Conservation (phyloP, 2,797 vertebrate genomes). For the Telmatherina bonti region DNA sequence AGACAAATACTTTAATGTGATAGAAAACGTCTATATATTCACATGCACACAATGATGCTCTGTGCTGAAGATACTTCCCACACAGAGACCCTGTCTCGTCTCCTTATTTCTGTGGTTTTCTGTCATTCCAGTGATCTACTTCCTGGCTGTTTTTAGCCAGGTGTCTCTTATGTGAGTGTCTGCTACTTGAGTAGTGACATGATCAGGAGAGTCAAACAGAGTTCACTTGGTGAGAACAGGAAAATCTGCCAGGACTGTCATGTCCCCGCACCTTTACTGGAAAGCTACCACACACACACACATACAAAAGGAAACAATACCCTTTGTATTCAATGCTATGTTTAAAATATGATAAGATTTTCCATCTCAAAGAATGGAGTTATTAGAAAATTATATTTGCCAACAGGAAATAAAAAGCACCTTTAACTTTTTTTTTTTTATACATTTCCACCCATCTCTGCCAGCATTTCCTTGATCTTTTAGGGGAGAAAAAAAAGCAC, state of each 20-base stretch:
- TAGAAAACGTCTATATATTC: constrained; percentile 4
- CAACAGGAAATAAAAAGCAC: constrained; percentile 21
- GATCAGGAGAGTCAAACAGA: constrained; percentile 88
- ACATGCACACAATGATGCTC: constrained; percentile 15
- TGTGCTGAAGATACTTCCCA: constrained; percentile 9
- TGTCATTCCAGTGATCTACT: constrained; percentile 47
- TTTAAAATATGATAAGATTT: constrained; percentile 29
- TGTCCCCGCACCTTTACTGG: constrained; percentile 89
- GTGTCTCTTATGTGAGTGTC: constrained; percentile 38
- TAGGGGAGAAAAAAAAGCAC: background rate
- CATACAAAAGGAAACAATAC: constrained; percentile 52
- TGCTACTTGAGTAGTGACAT: constrained; percentile 80
- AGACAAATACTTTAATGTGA: constrained; percentile 18
- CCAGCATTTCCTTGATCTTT: constrained; percentile 29
- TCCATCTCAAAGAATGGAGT: constrained; percentile 10
- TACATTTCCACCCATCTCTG: constrained; percentile 8
- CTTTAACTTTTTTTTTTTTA: constrained; percentile 3
- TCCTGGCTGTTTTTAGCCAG: constrained; percentile 60
- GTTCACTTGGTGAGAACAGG: constrained; percentile 89
- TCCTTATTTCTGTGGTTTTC: constrained; percentile 40
- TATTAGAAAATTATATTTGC: constrained; percentile 21
- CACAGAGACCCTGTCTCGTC: constrained; percentile 42
- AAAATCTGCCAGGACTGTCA: constrained; percentile 88
- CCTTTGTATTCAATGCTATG: constrained; percentile 42
- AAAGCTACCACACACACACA: constrained; percentile 43